A percentile compares a stretch with the other conserved stretches of the same genome.
These are phyloP conservation scores for Eilema griseolum DNA, from an alignment of 2,888 invertebrate genomes.

Conservation along the genomic window DNA sequence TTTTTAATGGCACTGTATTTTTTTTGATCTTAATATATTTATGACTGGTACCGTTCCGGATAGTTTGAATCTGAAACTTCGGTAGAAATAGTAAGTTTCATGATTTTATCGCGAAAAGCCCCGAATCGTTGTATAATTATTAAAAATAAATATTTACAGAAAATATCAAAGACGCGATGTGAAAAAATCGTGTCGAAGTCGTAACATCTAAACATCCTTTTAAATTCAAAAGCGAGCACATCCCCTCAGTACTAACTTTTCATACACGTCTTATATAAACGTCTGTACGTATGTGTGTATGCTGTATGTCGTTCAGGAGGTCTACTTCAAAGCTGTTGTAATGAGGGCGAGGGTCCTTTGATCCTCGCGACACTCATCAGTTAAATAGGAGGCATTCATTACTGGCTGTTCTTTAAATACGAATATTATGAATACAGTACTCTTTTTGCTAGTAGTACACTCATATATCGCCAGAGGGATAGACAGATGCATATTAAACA, in stretches of 20 bases:
- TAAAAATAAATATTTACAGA: no score
- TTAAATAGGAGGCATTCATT: constrained; percentile 7
- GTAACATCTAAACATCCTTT: background rate
- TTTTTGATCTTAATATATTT: no score
- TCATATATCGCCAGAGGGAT: background rate
- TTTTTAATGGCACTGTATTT: no score
- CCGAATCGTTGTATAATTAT: no score
- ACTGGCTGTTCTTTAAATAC: background rate
- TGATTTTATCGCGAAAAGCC: no score
- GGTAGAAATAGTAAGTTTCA: no score
- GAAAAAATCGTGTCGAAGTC: no score
- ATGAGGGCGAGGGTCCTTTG: constrained; percentile 43
- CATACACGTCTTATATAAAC: background rate
- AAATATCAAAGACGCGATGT: no score
- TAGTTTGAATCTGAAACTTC: no score
- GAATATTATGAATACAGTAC: background rate
- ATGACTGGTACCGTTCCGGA: no score
- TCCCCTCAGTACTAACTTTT: background rate
- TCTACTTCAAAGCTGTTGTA: constrained; percentile 44
- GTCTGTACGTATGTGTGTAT: background rate
- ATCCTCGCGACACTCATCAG: constrained; percentile 25
- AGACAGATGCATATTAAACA: no score
- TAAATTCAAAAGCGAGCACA: background rate
- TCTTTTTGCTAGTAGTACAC: background rate
- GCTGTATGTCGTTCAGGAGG: constrained; percentile 18